Percentiles rank a stretch among this genome's conserved stretches.
phyloP scores from a whole-genome alignment of 2,797 vertebrate genomes.

The Fistularia tabacaria region DNA sequence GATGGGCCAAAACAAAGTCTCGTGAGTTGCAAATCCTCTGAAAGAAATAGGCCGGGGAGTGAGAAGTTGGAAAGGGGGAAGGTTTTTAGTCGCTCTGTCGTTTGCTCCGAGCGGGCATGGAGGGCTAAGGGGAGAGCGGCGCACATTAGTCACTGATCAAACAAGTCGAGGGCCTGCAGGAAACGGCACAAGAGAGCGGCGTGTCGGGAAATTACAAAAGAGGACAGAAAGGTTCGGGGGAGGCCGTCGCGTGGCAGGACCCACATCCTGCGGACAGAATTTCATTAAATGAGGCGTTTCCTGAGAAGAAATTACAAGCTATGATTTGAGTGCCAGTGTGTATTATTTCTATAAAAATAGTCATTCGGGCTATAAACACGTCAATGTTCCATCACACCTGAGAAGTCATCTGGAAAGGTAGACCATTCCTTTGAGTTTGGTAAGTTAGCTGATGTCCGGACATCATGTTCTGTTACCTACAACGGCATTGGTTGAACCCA shows the following conservation, averaged over 20 bases:
- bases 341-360: too few species aligned
- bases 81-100: constrained; percentile 15
- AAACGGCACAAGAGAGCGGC: constrained; percentile 48
- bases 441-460: too few species aligned
- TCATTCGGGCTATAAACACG: too few species aligned
- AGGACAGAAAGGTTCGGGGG: constrained; percentile 2
- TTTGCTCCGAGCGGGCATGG: constrained; percentile 39
- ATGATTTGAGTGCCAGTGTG: too few species aligned
- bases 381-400: too few species aligned
- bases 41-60: constrained; percentile 16
- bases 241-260: background rate
- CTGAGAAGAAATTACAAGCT: too few species aligned
- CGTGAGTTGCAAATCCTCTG: constrained; percentile 12
- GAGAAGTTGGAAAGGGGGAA: constrained; percentile 11
- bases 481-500: too few species aligned
- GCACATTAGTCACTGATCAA: constrained; percentile 68
- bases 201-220: constrained; percentile 39
- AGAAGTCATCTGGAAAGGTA: too few species aligned
- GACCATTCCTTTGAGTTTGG: too few species aligned
- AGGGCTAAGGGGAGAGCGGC: constrained; percentile 33
- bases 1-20: constrained; percentile 6
- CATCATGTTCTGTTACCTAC: too few species aligned
- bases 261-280: too few species aligned
- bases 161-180: constrained; percentile 48
- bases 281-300: too few species aligned